Conservation (phyloP, 2,113 vertebrate genomes). For the Scopus umbretta region DNA sequence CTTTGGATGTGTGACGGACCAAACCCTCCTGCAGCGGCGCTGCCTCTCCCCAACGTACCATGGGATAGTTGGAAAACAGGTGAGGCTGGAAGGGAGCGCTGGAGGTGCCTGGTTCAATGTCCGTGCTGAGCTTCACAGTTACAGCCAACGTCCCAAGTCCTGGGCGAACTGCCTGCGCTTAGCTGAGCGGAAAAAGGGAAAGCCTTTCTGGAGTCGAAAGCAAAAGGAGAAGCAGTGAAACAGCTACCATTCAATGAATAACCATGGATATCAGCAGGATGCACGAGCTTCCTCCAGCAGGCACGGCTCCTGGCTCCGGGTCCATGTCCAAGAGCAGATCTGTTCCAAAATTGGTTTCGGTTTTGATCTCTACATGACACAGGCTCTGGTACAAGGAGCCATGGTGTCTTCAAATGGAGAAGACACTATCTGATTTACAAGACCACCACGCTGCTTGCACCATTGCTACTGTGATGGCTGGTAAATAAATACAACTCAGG, state of each 20-base stretch:
- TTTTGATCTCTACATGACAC: not conserved
- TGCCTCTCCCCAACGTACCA: accelerated
- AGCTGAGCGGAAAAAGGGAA: not conserved
- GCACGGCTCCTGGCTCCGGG: not conserved
- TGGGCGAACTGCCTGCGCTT: accelerated
- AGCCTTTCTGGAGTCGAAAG: not conserved
- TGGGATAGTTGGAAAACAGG: accelerated
- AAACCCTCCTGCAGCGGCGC: not conserved
- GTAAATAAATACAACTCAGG: not conserved
- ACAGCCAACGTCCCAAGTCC: accelerated
- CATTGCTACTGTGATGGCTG: not conserved
- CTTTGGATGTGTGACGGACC: not conserved
- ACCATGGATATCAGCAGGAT: not conserved
- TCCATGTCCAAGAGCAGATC: accelerated
- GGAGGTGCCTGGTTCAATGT: not conserved
- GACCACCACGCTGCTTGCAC: not conserved
- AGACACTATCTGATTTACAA: not conserved
- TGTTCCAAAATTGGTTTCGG: accelerated
- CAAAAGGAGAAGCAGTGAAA: not conserved
- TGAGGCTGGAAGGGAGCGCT: not conserved
- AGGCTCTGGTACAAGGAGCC: accelerated
- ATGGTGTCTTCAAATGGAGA: accelerated
- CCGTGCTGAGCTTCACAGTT: accelerated
- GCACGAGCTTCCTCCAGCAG: not conserved
- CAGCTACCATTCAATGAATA: accelerated